phyloP scores from a whole-genome alignment of 2,113 vertebrate genomes.

The Ivindomyrus marchei region DNA sequence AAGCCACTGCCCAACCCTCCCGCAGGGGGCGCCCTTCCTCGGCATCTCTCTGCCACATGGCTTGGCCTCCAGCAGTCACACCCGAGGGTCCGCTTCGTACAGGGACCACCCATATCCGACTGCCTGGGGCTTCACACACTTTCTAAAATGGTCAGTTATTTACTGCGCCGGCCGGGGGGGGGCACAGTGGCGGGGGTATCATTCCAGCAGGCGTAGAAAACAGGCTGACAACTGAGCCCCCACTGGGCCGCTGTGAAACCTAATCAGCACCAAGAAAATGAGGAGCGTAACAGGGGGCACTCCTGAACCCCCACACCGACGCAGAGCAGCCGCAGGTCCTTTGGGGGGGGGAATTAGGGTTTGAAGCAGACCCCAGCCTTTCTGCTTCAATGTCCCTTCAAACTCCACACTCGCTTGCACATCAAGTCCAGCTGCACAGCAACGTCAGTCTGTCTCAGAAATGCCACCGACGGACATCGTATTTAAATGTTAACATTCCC shows the following conservation, averaged over 20 bases:
- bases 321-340: background rate
- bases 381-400: background rate
- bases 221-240: background rate
- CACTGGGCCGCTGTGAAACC: background rate
- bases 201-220: background rate
- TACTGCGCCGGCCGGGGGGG: constrained; percentile 19
- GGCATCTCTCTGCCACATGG: background rate
- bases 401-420: background rate
- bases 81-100: constrained; percentile 55
- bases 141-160: constrained; percentile 50
- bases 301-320: background rate
- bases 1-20: background rate
- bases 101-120: constrained; percentile 54
- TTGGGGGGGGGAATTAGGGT: too few species aligned
- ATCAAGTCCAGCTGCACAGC: background rate
- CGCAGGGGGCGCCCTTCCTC: background rate
- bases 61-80: background rate
- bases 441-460: background rate
- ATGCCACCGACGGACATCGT: background rate
- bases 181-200: background rate
- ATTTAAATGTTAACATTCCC: background rate
- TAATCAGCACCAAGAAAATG: background rate
- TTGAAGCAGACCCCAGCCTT: background rate
- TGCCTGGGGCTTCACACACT: constrained; percentile 46
- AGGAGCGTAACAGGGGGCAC: background rate